These are phyloP conservation scores for Telmatherina bonti DNA, from an alignment of 2,797 vertebrate genomes.

Conservation along the genomic window DNA sequence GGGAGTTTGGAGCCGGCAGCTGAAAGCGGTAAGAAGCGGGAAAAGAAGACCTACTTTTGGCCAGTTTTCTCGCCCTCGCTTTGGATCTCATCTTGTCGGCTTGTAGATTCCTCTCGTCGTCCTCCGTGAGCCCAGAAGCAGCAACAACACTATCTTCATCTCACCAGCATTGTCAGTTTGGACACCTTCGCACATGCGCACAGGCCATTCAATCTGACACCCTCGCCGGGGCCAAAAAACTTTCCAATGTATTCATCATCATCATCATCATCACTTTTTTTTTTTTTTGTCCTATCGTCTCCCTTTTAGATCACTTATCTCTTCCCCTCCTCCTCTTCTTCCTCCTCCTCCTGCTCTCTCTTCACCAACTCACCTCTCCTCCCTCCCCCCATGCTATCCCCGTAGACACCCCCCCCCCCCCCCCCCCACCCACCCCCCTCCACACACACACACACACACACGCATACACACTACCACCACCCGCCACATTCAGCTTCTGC, in stretches of 20 bases:
- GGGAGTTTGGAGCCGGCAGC: constrained; percentile 75
- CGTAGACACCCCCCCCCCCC: too few relatives aligned
- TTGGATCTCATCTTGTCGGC: constrained; percentile 99
- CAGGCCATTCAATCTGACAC: constrained; percentile 99
- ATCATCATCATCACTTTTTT: too few relatives aligned
- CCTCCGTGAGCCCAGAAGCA: constrained; percentile 98
- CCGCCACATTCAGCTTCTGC: constrained; percentile 69
- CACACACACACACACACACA: constrained; percentile 15
- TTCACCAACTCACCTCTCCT: constrained; percentile 56
- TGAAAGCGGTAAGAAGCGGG: constrained; percentile 74
- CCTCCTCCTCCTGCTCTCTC: constrained; percentile 73
- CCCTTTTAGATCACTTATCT: constrained; percentile 95
- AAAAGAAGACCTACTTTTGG: constrained; percentile 93
- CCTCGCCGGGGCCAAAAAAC: constrained; percentile 99
- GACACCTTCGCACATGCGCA: constrained; percentile 99
- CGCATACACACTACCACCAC: constrained; percentile 14
- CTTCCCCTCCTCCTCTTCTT: constrained; percentile 87
- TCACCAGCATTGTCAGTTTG: constrained; percentile 99
- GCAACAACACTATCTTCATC: constrained; percentile 99
- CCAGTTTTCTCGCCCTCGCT: constrained; percentile 99
- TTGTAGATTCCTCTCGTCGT: constrained; percentile 96
- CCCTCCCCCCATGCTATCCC: constrained; percentile 50
- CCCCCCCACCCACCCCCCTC: constrained; percentile 43
- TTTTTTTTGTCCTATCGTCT: constrained; percentile 89
- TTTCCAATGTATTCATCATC: constrained; percentile 99